Conservation (phyloP, 92 coral and sea anemone species). For the Siderastrea siderea region DNA sequence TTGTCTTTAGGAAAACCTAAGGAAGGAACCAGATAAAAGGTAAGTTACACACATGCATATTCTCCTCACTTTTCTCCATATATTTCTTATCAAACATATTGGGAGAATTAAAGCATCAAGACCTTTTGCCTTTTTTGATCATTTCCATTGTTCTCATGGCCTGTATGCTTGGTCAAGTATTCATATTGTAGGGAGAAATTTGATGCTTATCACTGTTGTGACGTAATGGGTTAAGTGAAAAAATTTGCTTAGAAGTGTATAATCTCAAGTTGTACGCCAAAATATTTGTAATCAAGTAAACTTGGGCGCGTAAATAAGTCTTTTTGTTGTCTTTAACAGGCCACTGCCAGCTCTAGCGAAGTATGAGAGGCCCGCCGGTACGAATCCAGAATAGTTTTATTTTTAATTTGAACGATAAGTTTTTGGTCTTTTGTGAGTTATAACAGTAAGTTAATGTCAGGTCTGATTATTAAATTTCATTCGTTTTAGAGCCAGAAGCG, state of each 20-base stretch:
- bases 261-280: too few species aligned
- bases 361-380: slow-evolving; percentile 51
- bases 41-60: neutral
- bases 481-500: slow-evolving; percentile 20
- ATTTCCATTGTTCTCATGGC: too few species aligned
- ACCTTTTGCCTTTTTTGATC: too few species aligned
- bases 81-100: too few species aligned
- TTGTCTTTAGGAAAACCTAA: slow-evolving; percentile 24
- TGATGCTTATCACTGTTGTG: too few species aligned
- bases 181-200: too few species aligned
- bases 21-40: slow-evolving; percentile 51
- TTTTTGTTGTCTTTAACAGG: neutral
- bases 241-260: too few species aligned
- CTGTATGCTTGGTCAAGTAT: too few species aligned
- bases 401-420: neutral
- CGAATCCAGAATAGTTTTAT: neutral
- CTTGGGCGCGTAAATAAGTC: neutral
- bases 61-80: neutral
- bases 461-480: neutral
- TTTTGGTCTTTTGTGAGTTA: neutral
- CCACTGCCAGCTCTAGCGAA: slow-evolving; percentile 51
- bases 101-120: too few species aligned
- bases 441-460: neutral
- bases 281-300: neutral
- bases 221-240: too few species aligned